Percentiles rank a stretch among this genome's conserved stretches.
phyloP scores from a whole-genome alignment of 2,888 invertebrate species.

The Drosophila subsilvestris region DNA sequence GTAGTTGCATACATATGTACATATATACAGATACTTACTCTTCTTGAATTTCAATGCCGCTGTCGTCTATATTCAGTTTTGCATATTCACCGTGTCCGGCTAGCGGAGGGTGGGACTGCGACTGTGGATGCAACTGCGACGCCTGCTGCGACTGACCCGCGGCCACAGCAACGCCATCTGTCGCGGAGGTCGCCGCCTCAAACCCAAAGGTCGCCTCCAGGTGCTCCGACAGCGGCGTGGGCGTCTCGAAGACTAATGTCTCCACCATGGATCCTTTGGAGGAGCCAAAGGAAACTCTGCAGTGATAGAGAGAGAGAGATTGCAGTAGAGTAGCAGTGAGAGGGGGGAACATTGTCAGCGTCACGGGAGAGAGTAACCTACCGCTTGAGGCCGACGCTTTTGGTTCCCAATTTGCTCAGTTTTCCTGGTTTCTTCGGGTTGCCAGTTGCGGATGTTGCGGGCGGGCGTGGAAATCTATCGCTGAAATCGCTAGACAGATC shows the following conservation, averaged over 20 bases:
- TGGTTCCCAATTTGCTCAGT: slow-evolving; percentile 82
- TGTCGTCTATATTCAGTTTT: slow-evolving; percentile 81
- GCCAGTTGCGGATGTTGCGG: slow-evolving; percentile 40
- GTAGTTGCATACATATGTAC: too few relatives aligned
- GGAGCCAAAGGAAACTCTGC: slow-evolving; percentile 96
- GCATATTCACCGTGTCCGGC: slow-evolving; percentile 59
- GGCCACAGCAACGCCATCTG: slow-evolving; percentile 24
- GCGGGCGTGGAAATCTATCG: slow-evolving; percentile 76
- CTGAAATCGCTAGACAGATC: slow-evolving; percentile 77
- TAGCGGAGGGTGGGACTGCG: slow-evolving; percentile 60
- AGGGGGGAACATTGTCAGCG: not conserved
- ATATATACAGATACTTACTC: slow-evolving; percentile 79
- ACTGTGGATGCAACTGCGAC: slow-evolving; percentile 26
- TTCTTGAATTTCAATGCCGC: slow-evolving; percentile 84
- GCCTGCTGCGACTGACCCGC: slow-evolving; percentile 80
- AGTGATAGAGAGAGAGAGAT: slow-evolving; percentile 64
- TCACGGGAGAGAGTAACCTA: slow-evolving; percentile 48
- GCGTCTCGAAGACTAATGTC: slow-evolving; percentile 95
- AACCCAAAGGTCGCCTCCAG: slow-evolving; percentile 83
- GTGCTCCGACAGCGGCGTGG: slow-evolving; percentile 87
- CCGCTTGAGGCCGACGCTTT: slow-evolving; percentile 83
- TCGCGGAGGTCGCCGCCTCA: slow-evolving; percentile 62
- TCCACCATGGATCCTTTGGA: slow-evolving; percentile 98
- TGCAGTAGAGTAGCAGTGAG: not conserved
- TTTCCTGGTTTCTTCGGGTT: slow-evolving; percentile 78